These are phyloP conservation scores for Stenotaenia linearis DNA, from an alignment of 2,888 invertebrate genomes.

Conservation along the genomic window DNA sequence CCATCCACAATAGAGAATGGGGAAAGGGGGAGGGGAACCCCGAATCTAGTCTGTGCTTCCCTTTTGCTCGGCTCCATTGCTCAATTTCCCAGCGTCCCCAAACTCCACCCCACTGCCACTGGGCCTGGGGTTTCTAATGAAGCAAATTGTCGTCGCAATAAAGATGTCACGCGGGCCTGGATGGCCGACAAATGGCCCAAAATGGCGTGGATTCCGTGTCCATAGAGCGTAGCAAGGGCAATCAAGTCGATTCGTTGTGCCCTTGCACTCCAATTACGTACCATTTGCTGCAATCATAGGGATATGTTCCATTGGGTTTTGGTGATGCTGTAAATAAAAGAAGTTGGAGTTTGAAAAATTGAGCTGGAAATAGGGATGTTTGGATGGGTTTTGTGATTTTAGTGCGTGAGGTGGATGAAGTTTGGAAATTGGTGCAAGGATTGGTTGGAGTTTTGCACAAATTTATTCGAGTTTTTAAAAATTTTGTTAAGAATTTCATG, in stretches of 20 bases:
- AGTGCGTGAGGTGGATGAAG: too few species aligned
- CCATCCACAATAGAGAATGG: neutral
- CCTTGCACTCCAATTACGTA: neutral
- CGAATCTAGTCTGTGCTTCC: neutral
- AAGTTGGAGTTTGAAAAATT: too few species aligned
- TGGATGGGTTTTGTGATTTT: too few species aligned
- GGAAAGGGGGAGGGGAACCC: neutral
- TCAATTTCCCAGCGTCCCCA: conserved; percentile 13
- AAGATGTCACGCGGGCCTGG: conserved; percentile 20
- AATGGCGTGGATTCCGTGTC: neutral
- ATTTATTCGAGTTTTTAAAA: too few species aligned
- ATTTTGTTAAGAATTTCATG: too few species aligned
- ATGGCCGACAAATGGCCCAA: conserved; percentile 10
- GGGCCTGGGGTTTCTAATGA: conserved; percentile 21
- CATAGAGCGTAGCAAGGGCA: neutral
- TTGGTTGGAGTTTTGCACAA: too few species aligned
- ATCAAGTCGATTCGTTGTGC: conserved; percentile 1
- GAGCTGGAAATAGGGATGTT: too few species aligned
- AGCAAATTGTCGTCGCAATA: conserved; percentile 24
- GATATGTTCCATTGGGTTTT: neutral
- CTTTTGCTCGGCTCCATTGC: neutral
- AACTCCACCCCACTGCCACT: conserved; percentile 17
- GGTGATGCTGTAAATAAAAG: too few species aligned
- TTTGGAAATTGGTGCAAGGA: too few species aligned
- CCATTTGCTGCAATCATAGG: neutral